phyloP scores from a whole-genome alignment of 2,888 invertebrate genomes.

The Holacanthella duospinosa region DNA sequence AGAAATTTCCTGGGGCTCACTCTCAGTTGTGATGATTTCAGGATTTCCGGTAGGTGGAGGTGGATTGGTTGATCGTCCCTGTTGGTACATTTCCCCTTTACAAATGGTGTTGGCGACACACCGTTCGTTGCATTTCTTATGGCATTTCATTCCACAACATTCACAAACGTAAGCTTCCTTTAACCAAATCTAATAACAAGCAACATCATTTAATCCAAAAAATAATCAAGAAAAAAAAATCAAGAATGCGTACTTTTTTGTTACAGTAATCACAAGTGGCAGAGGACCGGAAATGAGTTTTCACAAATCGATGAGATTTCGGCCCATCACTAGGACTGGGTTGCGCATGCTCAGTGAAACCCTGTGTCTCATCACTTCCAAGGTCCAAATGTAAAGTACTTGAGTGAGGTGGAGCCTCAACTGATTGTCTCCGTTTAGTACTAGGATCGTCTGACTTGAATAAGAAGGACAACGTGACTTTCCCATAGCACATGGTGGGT shows the following conservation, averaged over 20 bases:
- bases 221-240: conserved; percentile 1
- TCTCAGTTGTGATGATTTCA: conserved; percentile 35
- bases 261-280: conserved; percentile 89
- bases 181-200: conserved; percentile 67
- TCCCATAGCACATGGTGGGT: conserved; percentile 81
- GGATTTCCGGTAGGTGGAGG: conserved; percentile 24
- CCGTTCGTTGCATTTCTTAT: conserved; percentile 86
- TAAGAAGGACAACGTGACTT: conserved; percentile 71
- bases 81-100: conserved; percentile 21
- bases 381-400: neutral
- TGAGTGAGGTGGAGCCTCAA: neutral
- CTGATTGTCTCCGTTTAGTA: conserved; percentile 11
- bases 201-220: neutral
- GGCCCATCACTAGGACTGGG: conserved; percentile 28
- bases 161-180: conserved; percentile 89
- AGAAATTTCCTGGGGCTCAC: conserved; percentile 17
- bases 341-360: conserved; percentile 19
- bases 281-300: conserved; percentile 77
- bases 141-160: conserved; percentile 80
- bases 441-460: conserved; percentile 38
- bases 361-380: conserved; percentile 23
- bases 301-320: conserved; percentile 56
- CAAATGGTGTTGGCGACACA: conserved; percentile 66
- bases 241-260: conserved; percentile 62
- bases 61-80: too few species aligned